Evolutionary conservation across 35 echinoderm and acorn worm species (phyloP).

Genomic region (Apostichopus japonicus): DNA sequence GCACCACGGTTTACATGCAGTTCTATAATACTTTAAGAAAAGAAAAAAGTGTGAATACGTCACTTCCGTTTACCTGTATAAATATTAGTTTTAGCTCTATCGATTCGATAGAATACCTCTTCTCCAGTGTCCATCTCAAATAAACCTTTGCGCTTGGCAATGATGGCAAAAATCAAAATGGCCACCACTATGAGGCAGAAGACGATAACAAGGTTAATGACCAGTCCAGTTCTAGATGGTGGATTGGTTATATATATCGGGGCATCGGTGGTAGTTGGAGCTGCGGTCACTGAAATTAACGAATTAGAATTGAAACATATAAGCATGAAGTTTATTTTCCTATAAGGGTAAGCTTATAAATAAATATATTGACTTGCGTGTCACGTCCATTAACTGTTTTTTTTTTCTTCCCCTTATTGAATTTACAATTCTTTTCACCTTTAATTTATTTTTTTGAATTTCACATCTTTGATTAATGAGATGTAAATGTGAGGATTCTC

Average conservation of each 20-base stretch:
- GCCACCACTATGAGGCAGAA: not conserved
- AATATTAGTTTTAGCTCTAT: not conserved
- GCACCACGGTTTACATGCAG: too few relatives aligned
- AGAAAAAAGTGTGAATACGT: not conserved
- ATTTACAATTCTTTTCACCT: too few relatives aligned
- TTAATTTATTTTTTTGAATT: too few relatives aligned
- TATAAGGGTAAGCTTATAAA: too few relatives aligned
- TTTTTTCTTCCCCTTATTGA: too few relatives aligned
- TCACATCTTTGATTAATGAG: too few relatives aligned
- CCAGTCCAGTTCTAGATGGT: not conserved
- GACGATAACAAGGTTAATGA: not conserved
- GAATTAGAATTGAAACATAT: not conserved
- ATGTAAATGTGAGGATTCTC: too few relatives aligned
- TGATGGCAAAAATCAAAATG: not conserved
- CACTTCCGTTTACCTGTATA: not conserved
- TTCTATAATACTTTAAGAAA: too few relatives aligned
- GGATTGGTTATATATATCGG: not conserved
- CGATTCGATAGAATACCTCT: not conserved
- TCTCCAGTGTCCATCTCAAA: not conserved
- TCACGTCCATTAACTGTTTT: too few relatives aligned
- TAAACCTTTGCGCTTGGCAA: conserved; percentile 3
- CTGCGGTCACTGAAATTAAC: not conserved
- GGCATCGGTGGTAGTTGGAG: not conserved
- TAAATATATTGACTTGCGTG: too few relatives aligned
- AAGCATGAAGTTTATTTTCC: not conserved